Evolutionary conservation across 2,113 vertebrate species (phyloP).

Genomic region (Eupsittula cactorum): DNA sequence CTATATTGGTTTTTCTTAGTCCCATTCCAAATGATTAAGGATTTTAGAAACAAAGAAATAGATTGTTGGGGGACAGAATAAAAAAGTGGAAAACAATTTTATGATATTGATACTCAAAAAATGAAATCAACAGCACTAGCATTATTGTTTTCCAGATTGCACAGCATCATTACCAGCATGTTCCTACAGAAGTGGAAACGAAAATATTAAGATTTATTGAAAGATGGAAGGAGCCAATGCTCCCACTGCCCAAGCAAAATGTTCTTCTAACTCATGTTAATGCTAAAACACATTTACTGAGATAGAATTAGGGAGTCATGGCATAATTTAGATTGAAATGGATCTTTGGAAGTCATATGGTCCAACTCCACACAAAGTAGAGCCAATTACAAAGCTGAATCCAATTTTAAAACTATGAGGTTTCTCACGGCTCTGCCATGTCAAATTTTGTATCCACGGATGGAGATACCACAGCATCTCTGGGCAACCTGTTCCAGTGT

Average conservation of each 20-base stretch:
- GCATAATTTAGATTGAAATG: neutral
- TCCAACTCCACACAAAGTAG: neutral
- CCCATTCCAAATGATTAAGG: neutral
- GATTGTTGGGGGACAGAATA: neutral
- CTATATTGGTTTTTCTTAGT: neutral
- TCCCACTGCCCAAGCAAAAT: neutral
- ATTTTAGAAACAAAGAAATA: neutral
- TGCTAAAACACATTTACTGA: neutral
- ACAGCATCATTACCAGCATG: neutral
- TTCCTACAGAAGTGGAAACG: neutral
- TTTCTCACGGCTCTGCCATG: neutral
- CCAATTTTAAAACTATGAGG: neutral
- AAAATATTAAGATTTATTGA: neutral
- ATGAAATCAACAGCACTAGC: neutral
- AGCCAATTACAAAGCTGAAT: neutral
- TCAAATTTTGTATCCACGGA: neutral
- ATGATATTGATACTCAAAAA: neutral
- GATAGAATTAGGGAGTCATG: neutral
- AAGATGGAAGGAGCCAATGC: neutral
- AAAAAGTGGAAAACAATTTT: neutral
- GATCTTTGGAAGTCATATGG: neutral
- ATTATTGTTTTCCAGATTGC: neutral
- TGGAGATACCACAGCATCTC: neutral
- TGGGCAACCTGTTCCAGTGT: neutral
- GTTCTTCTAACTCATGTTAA: neutral